phyloP scores from a whole-genome alignment of 2,888 invertebrate genomes.

The Rugalucina vietnamica region DNA sequence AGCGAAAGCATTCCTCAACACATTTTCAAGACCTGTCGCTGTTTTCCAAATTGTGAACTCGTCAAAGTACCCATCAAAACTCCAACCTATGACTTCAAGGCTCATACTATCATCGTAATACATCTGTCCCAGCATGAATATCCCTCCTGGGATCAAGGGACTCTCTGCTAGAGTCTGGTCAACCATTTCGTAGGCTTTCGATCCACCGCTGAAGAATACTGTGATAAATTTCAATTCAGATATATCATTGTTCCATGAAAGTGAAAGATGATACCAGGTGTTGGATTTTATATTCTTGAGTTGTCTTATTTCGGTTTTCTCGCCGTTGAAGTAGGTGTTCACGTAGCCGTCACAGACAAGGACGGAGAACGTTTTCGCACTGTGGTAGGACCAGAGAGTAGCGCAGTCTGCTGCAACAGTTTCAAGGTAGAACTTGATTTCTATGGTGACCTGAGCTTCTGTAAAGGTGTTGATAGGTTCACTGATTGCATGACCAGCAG shows the following conservation, averaged over 20 bases:
- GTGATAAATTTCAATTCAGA: constrained; percentile 49
- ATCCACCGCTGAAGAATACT: constrained; percentile 44
- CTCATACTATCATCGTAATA: constrained; percentile 34
- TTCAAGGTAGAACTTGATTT: constrained; percentile 66
- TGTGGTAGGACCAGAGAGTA: constrained; percentile 68
- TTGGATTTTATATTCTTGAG: constrained; percentile 46
- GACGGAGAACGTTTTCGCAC: constrained; percentile 31
- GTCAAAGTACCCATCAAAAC: constrained; percentile 66
- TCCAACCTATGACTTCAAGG: constrained; percentile 49
- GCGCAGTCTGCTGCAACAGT: constrained; percentile 45
- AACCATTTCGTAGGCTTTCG: constrained; percentile 19
- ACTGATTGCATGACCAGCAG: constrained; percentile 49
- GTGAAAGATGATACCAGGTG: constrained; percentile 71
- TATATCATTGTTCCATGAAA: constrained; percentile 60
- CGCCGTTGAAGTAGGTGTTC: constrained; percentile 36
- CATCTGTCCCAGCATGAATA: constrained; percentile 68
- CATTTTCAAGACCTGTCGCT: constrained; percentile 45
- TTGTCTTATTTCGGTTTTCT: constrained; percentile 26
- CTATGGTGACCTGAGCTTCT: constrained; percentile 64
- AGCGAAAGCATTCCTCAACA: constrained; percentile 57
- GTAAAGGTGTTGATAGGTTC: constrained; percentile 58
- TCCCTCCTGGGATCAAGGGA: constrained; percentile 66
- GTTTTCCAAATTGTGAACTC: constrained; percentile 72
- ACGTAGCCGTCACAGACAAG: constrained; percentile 58
- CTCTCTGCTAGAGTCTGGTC: neutral